Percentiles rank a stretch among this genome's conserved stretches.
phyloP scores from a whole-genome alignment of 2,113 vertebrate species.

The Pungitius pungitius region DNA sequence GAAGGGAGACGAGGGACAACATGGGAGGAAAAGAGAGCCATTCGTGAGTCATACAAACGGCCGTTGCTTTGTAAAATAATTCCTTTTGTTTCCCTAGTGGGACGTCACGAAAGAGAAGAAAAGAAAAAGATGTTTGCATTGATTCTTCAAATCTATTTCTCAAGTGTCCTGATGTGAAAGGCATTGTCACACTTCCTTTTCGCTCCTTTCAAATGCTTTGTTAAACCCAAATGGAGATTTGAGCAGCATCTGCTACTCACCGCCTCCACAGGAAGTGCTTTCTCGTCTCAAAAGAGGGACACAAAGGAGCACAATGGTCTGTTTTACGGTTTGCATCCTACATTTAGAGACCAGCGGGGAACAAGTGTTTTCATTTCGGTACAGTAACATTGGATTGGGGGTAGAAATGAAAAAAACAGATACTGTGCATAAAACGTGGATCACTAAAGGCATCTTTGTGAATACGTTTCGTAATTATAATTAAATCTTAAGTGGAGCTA shows the following conservation, averaged over 20 bases:
- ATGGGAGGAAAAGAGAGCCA: neutral
- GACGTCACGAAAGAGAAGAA: neutral
- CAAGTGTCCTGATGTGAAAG: neutral
- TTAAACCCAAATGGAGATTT: slow-evolving; percentile 11
- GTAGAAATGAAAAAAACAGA: neutral
- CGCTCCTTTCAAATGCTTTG: slow-evolving; percentile 6
- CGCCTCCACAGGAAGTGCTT: slow-evolving; percentile 34
- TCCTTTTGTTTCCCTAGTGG: neutral
- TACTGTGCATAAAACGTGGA: neutral
- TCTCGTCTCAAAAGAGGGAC: slow-evolving; percentile 25
- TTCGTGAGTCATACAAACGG: neutral
- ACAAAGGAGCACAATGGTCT: slow-evolving; percentile 27
- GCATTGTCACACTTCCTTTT: neutral
- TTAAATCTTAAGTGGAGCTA: no score
- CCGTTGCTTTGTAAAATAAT: neutral
- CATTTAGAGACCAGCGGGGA: slow-evolving; percentile 16
- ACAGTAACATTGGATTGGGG: neutral
- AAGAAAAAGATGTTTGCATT: neutral
- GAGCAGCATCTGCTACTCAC: slow-evolving; percentile 16
- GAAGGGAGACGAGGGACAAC: slow-evolving; percentile 7
- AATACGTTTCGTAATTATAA: neutral
- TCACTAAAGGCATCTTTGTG: neutral
- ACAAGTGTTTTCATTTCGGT: slow-evolving; percentile 32
- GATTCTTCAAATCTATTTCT: neutral
- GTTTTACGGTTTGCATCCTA: slow-evolving; percentile 13